These are phyloP conservation scores for Lypha dubia DNA, from an alignment of 2,888 invertebrate species.

Conservation along the genomic window DNA sequence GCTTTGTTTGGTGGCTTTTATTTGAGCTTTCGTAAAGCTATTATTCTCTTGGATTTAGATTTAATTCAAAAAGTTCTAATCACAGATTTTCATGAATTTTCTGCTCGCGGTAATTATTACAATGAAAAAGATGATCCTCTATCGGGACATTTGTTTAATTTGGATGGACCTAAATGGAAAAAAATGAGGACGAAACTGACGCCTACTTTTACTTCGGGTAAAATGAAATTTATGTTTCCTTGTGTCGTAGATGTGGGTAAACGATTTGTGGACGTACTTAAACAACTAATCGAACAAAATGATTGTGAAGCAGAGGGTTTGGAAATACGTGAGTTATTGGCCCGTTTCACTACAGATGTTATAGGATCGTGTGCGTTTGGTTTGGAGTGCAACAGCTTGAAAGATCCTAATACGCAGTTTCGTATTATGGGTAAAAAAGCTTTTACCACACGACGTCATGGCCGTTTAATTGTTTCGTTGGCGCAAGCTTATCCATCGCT, in stretches of 20 bases:
- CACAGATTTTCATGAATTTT: constrained; percentile 82
- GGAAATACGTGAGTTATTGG: constrained; percentile 83
- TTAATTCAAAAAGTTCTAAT: constrained; percentile 80
- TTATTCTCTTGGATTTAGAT: constrained; percentile 79
- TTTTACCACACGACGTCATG: constrained; percentile 75
- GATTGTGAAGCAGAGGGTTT: constrained; percentile 55
- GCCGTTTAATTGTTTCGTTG: constrained; percentile 72
- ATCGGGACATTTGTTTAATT: constrained; percentile 80
- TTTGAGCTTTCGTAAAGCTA: constrained; percentile 75
- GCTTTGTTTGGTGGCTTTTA: constrained; percentile 78
- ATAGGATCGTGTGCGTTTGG: constrained; percentile 84
- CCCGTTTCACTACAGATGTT: constrained; percentile 84
- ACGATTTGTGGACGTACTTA: constrained; percentile 76
- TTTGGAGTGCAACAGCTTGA: constrained; percentile 83
- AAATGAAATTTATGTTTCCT: constrained; percentile 84
- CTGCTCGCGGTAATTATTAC: constrained; percentile 80
- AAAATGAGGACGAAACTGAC: constrained; percentile 83
- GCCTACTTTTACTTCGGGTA: constrained; percentile 84
- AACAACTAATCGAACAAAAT: constrained; percentile 67
- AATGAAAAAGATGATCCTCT: constrained; percentile 82
- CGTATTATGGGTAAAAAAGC: constrained; percentile 77
- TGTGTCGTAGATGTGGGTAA: constrained; percentile 80
- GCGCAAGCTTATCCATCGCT: constrained; percentile 76
- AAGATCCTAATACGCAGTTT: constrained; percentile 82
- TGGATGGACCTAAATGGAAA: constrained; percentile 84